These are phyloP conservation scores for Chiloscyllium punctatum DNA, from an alignment of 2,797 vertebrate species.

Conservation along the genomic window DNA sequence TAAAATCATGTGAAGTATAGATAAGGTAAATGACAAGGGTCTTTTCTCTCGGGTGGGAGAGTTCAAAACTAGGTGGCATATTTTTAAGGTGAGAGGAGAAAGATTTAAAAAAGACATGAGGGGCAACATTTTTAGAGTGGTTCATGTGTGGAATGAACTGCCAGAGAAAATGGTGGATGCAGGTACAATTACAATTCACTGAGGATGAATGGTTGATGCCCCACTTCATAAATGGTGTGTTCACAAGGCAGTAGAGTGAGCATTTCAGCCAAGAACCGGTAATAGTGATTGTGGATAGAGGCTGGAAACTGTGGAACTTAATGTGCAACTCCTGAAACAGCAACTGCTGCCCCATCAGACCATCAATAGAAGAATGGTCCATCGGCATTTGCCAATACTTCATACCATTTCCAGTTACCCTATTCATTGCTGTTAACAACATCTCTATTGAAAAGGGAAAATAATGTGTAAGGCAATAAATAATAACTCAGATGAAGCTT, in stretches of 20 bases:
- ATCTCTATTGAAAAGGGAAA: background rate
- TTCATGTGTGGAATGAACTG: no score
- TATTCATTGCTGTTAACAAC: background rate
- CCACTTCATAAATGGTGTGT: background rate
- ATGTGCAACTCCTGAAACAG: background rate
- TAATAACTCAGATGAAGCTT: background rate
- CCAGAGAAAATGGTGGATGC: no score
- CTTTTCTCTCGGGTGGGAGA: no score
- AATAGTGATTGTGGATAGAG: background rate
- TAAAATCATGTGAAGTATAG: no score
- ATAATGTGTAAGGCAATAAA: background rate
- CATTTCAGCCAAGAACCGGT: background rate
- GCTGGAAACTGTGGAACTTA: background rate
- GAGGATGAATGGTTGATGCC: background rate
- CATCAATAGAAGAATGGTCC: background rate
- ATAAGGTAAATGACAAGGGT: no score
- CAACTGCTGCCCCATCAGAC: background rate
- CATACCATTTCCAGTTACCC: no score
- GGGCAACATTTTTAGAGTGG: no score
- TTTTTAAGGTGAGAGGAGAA: no score
- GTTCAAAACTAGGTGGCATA: no score
- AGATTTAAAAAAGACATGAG: no score
- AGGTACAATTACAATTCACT: no score
- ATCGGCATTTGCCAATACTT: background rate
- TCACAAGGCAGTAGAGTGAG: background rate